Evolutionary conservation across 1,140 invertebrate species (phyloP).

Genomic region (Trachymyrmex cornetzi): DNA sequence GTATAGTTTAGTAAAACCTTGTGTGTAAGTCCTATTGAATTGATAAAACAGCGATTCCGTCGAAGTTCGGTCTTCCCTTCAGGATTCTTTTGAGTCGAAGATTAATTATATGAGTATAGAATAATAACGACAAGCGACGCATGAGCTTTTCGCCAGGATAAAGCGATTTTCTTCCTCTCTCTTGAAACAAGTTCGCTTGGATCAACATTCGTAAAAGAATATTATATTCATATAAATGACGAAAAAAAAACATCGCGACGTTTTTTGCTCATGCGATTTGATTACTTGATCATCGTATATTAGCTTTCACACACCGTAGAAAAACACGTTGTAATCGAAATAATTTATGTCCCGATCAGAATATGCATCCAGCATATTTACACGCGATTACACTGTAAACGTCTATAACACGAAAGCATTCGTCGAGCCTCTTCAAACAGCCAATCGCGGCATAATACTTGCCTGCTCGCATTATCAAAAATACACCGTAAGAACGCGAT

Average conservation of each 20-base stretch:
- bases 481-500: conserved; percentile 52
- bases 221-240: conserved; percentile 1
- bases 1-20: too few species aligned
- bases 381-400: conserved; percentile 52
- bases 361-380: conserved; percentile 41
- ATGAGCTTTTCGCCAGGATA: conserved; percentile 45
- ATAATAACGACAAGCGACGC: conserved; percentile 47
- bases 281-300: conserved; percentile 39
- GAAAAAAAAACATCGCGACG: conserved; percentile 10
- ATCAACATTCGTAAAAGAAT: not conserved
- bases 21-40: too few species aligned
- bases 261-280: not conserved
- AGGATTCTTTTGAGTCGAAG: conserved; percentile 7
- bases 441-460: conserved; percentile 3
- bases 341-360: conserved; percentile 22
- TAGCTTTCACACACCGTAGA: conserved; percentile 51
- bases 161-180: conserved; percentile 35
- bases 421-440: not conserved
- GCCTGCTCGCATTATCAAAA: conserved; percentile 63
- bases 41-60: too few species aligned
- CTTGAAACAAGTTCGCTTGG: conserved; percentile 27
- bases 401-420: conserved; percentile 42
- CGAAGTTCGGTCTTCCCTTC: too few species aligned
- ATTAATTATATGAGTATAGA: conserved; percentile 48
- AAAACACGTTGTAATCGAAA: conserved; percentile 19